phyloP scores from a whole-genome alignment of 1,140 invertebrate genomes.

The Pogonomyrmex barbatus region DNA sequence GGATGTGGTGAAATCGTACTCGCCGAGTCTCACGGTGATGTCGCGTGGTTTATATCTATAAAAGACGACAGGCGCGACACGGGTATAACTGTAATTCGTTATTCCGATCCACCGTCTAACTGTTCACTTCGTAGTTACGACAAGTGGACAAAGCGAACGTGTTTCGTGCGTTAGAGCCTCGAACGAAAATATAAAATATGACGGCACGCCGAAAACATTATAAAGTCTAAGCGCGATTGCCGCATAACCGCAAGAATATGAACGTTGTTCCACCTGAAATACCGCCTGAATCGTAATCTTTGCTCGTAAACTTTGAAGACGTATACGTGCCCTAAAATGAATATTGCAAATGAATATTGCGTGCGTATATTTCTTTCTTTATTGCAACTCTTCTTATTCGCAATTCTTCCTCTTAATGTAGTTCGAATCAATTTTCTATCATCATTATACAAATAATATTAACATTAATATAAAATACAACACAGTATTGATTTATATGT shows the following conservation, averaged over 20 bases:
- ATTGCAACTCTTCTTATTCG: background rate
- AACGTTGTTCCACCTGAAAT: conserved; percentile 14
- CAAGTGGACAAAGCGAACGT: conserved; percentile 3
- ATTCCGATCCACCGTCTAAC: conserved; percentile 22
- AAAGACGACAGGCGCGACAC: background rate
- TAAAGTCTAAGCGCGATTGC: conserved; percentile 37
- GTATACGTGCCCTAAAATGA: background rate
- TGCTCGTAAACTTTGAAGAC: background rate
- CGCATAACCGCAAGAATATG: conserved; percentile 20
- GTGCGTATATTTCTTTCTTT: background rate
- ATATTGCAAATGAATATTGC: background rate
- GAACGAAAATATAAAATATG: background rate
- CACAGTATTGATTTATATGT: background rate
- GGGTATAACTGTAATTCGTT: conserved; percentile 41
- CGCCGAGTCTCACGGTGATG: conserved; percentile 91
- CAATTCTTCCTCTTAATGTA: background rate
- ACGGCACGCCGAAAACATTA: conserved; percentile 20
- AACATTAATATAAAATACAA: background rate
- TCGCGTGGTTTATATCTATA: conserved; percentile 88
- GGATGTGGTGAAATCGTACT: conserved; percentile 90
- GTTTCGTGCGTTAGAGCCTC: background rate
- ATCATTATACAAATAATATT: background rate
- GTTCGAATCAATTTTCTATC: background rate
- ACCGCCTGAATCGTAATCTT: background rate
- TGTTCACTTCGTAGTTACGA: conserved; percentile 35